Conservation (phyloP, 92 coral and sea anemone species). For the Ricordea florida region DNA sequence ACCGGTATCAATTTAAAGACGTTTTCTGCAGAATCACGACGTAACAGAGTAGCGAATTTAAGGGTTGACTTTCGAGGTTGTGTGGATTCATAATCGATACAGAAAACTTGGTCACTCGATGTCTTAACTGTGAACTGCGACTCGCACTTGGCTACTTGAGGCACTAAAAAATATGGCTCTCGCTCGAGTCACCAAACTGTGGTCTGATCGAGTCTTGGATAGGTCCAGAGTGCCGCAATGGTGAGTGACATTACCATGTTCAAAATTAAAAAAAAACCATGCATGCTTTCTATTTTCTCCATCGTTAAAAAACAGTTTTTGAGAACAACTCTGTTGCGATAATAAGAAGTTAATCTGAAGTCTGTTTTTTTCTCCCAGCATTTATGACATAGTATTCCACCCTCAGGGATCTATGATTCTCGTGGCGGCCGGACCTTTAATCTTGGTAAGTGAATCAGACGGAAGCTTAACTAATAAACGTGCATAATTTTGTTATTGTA, state of each 20-base stretch:
- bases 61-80: too few relatives aligned
- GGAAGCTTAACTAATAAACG: too few relatives aligned
- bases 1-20: too few relatives aligned
- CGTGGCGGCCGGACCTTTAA: constrained; percentile 86
- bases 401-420: constrained; percentile 84
- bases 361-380: constrained; percentile 45
- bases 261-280: neutral
- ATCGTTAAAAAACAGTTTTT: too few relatives aligned
- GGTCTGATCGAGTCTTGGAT: constrained; percentile 87
- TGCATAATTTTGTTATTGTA: neutral
- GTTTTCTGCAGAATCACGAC: too few relatives aligned
- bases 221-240: constrained; percentile 66
- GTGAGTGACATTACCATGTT: constrained; percentile 24
- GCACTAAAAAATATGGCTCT: constrained; percentile 63
- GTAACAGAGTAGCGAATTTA: too few relatives aligned
- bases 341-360: neutral
- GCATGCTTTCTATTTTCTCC: too few relatives aligned
- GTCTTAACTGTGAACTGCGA: too few relatives aligned
- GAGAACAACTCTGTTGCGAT: too few relatives aligned
- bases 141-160: neutral
- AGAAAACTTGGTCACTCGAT: too few relatives aligned
- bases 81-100: too few relatives aligned
- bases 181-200: constrained; percentile 67
- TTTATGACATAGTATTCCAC: constrained; percentile 78
- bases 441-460: constrained; percentile 89